Evolutionary conservation across 2,888 invertebrate species (phyloP).

Genomic region (Drosophila conformis): DNA sequence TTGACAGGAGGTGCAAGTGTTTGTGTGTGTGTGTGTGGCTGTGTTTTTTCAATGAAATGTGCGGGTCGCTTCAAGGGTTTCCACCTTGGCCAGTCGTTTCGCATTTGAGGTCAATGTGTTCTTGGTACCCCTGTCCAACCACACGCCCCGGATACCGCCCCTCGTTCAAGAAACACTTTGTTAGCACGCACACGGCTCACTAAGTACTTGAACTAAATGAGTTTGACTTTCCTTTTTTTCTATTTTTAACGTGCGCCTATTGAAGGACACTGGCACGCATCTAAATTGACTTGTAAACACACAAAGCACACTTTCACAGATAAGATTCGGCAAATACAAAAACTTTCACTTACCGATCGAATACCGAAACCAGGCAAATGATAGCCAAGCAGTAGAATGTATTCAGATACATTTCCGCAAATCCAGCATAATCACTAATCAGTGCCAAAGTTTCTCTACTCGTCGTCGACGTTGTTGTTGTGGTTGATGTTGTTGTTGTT

Average conservation of each 20-base stretch:
- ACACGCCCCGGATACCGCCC: neutral
- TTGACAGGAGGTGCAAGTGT: constrained; percentile 27
- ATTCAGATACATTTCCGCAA: constrained; percentile 84
- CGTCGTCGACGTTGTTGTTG: constrained; percentile 26
- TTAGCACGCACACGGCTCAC: constrained; percentile 42
- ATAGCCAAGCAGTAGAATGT: constrained; percentile 86
- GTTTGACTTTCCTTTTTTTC: constrained; percentile 55
- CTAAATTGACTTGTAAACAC: constrained; percentile 50
- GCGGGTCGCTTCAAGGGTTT: constrained; percentile 38
- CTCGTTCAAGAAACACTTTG: constrained; percentile 19
- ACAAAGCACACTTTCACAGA: constrained; percentile 26
- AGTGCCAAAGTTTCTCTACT: constrained; percentile 57
- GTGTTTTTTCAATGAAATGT: constrained; percentile 67
- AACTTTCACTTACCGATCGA: constrained; percentile 86
- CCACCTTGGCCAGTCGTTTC: constrained; percentile 44
- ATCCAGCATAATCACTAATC: constrained; percentile 83
- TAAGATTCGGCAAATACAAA: constrained; percentile 5
- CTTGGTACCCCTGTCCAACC: constrained; percentile 37
- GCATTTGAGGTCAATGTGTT: constrained; percentile 76
- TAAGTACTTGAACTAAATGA: constrained; percentile 45
- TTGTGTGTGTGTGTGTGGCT: constrained; percentile 11
- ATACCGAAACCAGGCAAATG: constrained; percentile 86
- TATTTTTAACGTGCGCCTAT: constrained; percentile 53
- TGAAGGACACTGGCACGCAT: constrained; percentile 36
- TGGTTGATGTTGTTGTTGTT: constrained; percentile 13